These are phyloP conservation scores for Phytoseiulus persimilis DNA, from an alignment of 2,888 invertebrate genomes.

Conservation along the genomic window DNA sequence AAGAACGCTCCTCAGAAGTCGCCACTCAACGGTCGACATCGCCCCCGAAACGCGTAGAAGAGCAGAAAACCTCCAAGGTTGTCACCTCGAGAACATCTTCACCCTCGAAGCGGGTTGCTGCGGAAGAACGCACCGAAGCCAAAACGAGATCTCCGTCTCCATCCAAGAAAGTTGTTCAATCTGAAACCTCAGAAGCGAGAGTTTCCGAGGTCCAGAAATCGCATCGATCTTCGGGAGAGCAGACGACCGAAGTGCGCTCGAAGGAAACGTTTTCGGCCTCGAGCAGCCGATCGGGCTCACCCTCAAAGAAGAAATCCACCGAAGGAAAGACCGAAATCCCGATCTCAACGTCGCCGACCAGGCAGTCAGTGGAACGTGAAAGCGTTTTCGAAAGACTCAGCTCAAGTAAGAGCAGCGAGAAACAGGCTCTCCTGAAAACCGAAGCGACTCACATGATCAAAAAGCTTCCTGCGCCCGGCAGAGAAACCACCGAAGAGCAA, in stretches of 20 bases:
- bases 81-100: not conserved
- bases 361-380: not conserved
- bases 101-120: not conserved
- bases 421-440: not conserved
- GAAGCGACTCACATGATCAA: not conserved
- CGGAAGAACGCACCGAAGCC: not conserved
- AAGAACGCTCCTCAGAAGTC: not conserved
- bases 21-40: constrained; percentile 10
- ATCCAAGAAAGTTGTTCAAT: not conserved
- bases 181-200: not conserved
- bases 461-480: not conserved
- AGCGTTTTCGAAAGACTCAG: not conserved
- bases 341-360: not conserved
- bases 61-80: not conserved
- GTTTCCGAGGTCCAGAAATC: not conserved
- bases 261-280: not conserved
- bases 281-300: constrained; percentile 17
- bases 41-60: constrained; percentile 18
- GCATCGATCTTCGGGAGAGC: not conserved
- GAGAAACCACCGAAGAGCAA: not conserved
- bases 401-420: not conserved
- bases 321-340: not conserved
- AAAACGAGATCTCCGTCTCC: constrained; percentile 32
- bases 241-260: not conserved
- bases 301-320: not conserved